A percentile compares a stretch with the other conserved stretches of the same genome.
Conservation (phyloP, 1,140 invertebrate species). For the Hesperophylax magnus region DNA sequence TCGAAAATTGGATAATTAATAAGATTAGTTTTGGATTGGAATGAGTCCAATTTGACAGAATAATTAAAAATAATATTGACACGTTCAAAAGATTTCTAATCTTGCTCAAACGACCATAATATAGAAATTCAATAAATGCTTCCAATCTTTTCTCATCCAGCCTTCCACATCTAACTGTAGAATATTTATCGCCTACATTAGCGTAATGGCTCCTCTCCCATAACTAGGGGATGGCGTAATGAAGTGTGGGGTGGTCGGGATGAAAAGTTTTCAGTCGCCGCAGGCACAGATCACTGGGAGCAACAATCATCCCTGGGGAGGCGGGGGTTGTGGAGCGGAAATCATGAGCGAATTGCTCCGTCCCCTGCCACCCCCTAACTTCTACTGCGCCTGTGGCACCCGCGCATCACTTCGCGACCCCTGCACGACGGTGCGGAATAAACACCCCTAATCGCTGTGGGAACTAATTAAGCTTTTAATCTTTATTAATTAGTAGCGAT, state of each 20-base stretch:
- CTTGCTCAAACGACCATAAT: too few relatives aligned
- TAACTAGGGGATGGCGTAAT: not conserved
- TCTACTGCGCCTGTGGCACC: not conserved
- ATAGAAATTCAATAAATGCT: too few relatives aligned
- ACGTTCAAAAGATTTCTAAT: too few relatives aligned
- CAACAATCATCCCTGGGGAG: conserved; percentile 20
- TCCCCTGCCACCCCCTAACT: not conserved
- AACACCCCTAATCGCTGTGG: not conserved
- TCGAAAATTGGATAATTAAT: too few relatives aligned
- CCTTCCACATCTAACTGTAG: conserved; percentile 2
- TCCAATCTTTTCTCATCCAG: not conserved
- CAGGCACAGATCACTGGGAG: conserved; percentile 50
- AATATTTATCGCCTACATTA: conserved; percentile 56
- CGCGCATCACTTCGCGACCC: not conserved
- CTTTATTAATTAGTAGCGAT: not conserved
- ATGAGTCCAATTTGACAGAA: too few relatives aligned
- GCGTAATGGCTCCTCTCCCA: conserved; percentile 41
- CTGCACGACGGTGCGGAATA: not conserved
- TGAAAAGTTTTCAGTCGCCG: conserved; percentile 56
- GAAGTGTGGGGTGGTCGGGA: not conserved
- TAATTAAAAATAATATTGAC: too few relatives aligned
- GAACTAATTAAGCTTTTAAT: not conserved
- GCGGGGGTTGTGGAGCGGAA: conserved; percentile 39
- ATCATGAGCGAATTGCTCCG: conserved; percentile 40
- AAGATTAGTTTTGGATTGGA: too few relatives aligned